phyloP scores from a whole-genome alignment of 2,113 vertebrate species.

The Oxyruncus cristatus region DNA sequence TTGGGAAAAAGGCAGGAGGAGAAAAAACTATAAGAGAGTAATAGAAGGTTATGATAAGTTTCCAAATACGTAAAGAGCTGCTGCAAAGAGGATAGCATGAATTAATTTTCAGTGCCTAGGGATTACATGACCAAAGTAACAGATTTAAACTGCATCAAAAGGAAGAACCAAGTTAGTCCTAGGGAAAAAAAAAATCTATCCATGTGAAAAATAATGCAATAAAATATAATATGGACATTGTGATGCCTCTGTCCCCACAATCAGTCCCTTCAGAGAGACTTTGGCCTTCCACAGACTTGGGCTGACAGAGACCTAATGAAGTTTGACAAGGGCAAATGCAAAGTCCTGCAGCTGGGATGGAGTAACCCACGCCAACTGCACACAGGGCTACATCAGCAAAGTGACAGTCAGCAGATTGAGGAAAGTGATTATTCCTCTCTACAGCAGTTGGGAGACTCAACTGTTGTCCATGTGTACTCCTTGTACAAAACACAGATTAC shows the following conservation, averaged over 20 bases:
- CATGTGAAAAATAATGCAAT: background rate
- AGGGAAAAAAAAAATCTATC: background rate
- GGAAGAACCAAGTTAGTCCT: background rate
- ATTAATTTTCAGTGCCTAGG: background rate
- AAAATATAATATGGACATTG: background rate
- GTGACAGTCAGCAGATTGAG: background rate
- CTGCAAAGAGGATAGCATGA: background rate
- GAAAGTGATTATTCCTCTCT: background rate
- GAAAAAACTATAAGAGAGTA: background rate
- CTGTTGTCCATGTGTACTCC: background rate
- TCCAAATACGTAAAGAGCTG: background rate
- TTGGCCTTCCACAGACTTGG: background rate
- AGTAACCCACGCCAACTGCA: background rate
- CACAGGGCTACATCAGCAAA: background rate
- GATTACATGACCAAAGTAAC: background rate
- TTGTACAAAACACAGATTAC: background rate
- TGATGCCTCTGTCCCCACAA: background rate
- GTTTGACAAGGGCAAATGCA: background rate
- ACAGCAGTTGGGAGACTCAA: background rate
- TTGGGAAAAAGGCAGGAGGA: background rate
- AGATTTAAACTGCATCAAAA: background rate
- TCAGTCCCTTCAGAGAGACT: background rate
- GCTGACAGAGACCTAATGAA: background rate
- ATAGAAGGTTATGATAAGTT: background rate
- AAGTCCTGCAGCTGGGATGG: background rate